Conservation (phyloP, 2,797 vertebrate genomes). For the Myotis planiceps region DNA sequence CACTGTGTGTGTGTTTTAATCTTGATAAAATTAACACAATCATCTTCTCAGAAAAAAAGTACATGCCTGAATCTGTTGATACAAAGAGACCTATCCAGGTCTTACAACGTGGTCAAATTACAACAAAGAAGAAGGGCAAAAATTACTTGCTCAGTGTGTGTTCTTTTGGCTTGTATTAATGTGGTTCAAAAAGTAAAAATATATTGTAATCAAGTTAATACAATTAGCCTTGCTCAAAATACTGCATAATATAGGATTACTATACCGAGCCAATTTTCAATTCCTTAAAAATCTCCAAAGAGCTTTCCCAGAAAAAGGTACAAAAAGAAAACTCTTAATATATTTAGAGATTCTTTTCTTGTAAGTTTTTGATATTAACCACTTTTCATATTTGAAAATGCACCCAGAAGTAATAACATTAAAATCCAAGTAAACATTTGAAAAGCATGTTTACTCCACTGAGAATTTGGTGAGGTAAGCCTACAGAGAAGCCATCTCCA, state of each 20-base stretch:
- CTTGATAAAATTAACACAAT: not conserved
- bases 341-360: slow-evolving; percentile 37
- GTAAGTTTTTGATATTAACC: not conserved
- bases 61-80: not conserved
- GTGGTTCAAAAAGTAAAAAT: not conserved
- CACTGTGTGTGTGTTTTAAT: not conserved
- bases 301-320: slow-evolving; percentile 8
- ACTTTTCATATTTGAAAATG: slow-evolving; percentile 4
- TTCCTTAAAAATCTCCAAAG: slow-evolving; percentile 42
- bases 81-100: not conserved
- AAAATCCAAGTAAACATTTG: not conserved
- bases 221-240: slow-evolving; percentile 9
- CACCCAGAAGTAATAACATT: not conserved
- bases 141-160: not conserved
- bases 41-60: not conserved
- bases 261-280: not conserved
- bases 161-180: not conserved
- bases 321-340: slow-evolving; percentile 7
- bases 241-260: not conserved
- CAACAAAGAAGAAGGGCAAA: not conserved
- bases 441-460: not conserved
- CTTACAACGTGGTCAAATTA: not conserved
- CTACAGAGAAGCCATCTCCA: not conserved
- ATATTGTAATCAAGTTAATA: not conserved
- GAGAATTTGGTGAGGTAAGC: not conserved